Percentiles rank a stretch among this genome's conserved stretches.
Conservation (phyloP, 2,113 vertebrate genomes). For the Osmerus eperlanus region DNA sequence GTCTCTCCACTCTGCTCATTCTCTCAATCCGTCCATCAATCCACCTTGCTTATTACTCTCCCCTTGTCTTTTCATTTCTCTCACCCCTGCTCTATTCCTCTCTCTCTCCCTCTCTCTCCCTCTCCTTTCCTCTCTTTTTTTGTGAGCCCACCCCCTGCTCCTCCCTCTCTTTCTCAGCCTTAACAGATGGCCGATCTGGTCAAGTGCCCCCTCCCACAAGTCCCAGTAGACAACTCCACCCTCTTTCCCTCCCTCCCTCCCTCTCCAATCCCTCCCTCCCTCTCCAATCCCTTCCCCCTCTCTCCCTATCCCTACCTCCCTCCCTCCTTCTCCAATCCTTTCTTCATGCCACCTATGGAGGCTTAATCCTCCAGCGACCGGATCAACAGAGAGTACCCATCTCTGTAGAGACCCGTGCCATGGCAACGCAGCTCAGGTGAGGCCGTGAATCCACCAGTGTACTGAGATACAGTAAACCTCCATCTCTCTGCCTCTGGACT, state of each 20-base stretch:
- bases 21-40: too few species aligned
- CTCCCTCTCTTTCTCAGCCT: slow-evolving; percentile 41
- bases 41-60: too few species aligned
- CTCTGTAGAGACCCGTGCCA: not conserved
- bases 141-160: too few species aligned
- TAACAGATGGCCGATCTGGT: slow-evolving; percentile 57
- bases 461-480: not conserved
- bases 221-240: slow-evolving; percentile 58
- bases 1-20: too few species aligned
- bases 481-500: too few species aligned
- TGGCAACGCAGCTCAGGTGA: not conserved
- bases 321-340: not conserved
- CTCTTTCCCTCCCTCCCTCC: slow-evolving; percentile 7
- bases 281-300: not conserved
- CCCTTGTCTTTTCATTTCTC: too few species aligned
- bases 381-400: not conserved
- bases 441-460: not conserved
- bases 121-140: too few species aligned
- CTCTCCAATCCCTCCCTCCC: slow-evolving; percentile 31
- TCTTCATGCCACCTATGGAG: not conserved
- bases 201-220: slow-evolving; percentile 44
- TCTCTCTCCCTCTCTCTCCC: too few species aligned
- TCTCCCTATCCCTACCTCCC: not conserved
- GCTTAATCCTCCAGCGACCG: not conserved
- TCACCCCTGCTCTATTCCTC: too few species aligned